Evolutionary conservation across 1,140 invertebrate genomes (phyloP).

Genomic region (Atta cephalotes): DNA sequence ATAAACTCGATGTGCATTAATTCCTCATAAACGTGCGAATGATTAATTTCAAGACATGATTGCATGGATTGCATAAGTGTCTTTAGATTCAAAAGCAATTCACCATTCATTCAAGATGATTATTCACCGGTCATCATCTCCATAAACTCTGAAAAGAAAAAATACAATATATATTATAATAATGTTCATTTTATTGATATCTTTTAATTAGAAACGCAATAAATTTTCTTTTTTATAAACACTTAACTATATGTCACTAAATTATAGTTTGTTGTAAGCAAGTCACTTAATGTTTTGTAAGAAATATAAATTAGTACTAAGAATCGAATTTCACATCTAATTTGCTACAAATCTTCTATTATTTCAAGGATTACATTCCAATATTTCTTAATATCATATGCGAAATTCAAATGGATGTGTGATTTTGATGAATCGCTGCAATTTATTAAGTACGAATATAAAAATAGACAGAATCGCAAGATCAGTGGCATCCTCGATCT

Average conservation of each 20-base stretch:
- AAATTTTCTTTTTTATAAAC: background rate
- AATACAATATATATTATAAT: background rate
- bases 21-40: constrained; percentile 57
- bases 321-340: constrained; percentile 3
- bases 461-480: constrained; percentile 38
- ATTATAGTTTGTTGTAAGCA: background rate
- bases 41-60: constrained; percentile 57
- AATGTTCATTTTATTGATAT: too few species aligned
- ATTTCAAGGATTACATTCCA: background rate
- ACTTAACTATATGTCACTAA: background rate
- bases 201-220: constrained; percentile 10
- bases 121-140: constrained; percentile 98
- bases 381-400: constrained; percentile 29
- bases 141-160: constrained; percentile 95
- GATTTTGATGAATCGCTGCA: constrained; percentile 44
- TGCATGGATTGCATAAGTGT: constrained; percentile 55
- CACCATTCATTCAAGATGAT: constrained; percentile 74
- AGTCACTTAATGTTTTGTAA: background rate
- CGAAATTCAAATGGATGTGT: constrained; percentile 21
- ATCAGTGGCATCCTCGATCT: constrained; percentile 24
- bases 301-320: constrained; percentile 1
- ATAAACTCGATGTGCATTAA: constrained; percentile 54
- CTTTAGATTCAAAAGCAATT: constrained; percentile 53
- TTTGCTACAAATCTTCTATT: background rate
- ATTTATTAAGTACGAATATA: constrained; percentile 25